Percentiles rank a stretch among this genome's conserved stretches.
Evolutionary conservation across 2,888 invertebrate species (phyloP).

Genomic region (Morpho helenor): DNA sequence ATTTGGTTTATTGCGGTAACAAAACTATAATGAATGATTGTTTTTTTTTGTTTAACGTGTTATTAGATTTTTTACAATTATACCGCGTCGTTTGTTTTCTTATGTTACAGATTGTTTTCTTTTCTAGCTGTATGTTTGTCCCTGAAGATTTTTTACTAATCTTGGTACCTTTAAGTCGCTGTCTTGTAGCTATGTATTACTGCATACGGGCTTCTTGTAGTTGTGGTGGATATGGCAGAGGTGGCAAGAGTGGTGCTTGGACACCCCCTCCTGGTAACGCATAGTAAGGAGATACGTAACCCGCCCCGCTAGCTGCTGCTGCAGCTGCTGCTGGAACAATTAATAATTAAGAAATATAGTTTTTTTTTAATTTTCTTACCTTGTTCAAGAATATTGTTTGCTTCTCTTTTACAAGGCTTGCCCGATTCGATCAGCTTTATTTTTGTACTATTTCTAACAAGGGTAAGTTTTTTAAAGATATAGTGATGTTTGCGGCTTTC

Average conservation of each 20-base stretch:
- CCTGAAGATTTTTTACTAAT: no score
- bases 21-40: not conserved
- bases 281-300: constrained; percentile 87
- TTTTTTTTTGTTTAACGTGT: not conserved
- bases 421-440: no score
- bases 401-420: no score
- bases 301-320: constrained; percentile 80
- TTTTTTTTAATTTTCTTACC: no score
- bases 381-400: not conserved
- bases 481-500: no score
- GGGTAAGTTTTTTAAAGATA: no score
- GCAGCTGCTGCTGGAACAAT: constrained; percentile 49
- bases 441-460: no score
- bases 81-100: no score
- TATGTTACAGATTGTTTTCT: no score
- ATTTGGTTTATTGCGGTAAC: constrained; percentile 60
- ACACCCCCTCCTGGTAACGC: constrained; percentile 81
- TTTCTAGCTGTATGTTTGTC: no score
- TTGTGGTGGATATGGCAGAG: constrained; percentile 81
- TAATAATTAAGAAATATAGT: not conserved
- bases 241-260: constrained; percentile 82
- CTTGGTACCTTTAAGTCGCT: no score
- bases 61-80: no score
- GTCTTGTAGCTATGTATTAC: constrained; percentile 52
- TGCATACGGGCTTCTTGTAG: constrained; percentile 89